Conservation (phyloP, 2,888 invertebrate species). For the Stegana nigrithorax region DNA sequence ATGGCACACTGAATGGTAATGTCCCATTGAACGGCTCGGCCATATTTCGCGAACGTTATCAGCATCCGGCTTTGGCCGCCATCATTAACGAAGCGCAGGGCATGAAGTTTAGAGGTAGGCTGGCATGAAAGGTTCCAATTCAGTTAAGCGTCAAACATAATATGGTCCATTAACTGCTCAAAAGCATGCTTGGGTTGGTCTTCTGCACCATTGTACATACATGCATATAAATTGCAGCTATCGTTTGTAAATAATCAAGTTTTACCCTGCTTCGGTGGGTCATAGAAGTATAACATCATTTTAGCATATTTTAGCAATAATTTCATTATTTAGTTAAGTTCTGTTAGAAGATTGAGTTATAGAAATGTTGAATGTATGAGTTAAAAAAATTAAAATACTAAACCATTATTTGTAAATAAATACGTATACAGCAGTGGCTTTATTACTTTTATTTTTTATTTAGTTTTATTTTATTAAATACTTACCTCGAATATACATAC, state of each 20-base stretch:
- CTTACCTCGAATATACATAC: too few relatives aligned
- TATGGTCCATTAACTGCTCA: constrained; percentile 3
- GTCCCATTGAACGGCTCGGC: constrained; percentile 57
- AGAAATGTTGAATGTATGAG: too few relatives aligned
- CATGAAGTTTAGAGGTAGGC: constrained; percentile 66
- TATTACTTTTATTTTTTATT: too few relatives aligned
- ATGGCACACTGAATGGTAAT: constrained; percentile 34
- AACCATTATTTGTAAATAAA: too few relatives aligned
- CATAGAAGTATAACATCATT: neutral
- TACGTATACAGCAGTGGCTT: too few relatives aligned
- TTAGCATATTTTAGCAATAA: neutral
- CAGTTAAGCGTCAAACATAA: neutral
- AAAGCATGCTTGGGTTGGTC: neutral
- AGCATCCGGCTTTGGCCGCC: constrained; percentile 67
- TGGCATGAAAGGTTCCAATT: neutral
- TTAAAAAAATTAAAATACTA: too few relatives aligned
- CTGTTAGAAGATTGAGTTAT: too few relatives aligned
- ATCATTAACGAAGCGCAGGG: constrained; percentile 68
- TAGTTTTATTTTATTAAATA: too few relatives aligned
- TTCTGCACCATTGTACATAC: neutral
- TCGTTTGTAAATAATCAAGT: neutral
- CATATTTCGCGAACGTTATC: constrained; percentile 66
- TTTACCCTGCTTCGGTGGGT: neutral
- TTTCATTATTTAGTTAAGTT: too few relatives aligned
- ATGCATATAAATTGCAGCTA: neutral